Evolutionary conservation across 2,888 invertebrate species (phyloP).

Genomic region (Melikaiella ostensackeni): DNA sequence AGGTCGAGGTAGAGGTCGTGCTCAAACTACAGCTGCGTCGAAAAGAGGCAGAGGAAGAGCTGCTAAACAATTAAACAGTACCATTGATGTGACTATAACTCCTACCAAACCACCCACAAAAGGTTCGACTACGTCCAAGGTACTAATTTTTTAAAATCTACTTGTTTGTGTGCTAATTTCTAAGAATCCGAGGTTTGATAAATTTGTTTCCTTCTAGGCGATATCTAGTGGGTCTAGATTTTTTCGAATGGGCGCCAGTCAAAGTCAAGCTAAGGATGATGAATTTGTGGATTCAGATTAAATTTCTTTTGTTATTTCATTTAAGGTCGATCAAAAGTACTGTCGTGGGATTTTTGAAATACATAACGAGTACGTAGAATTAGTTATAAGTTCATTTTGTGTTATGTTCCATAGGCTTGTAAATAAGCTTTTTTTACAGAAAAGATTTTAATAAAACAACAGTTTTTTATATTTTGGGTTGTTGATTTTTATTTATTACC

Average conservation of each 20-base stretch:
- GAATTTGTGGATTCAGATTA: conserved; percentile 17
- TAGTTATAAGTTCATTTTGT: not conserved
- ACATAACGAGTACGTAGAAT: not conserved
- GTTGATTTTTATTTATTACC: too few relatives aligned
- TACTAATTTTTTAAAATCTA: not conserved
- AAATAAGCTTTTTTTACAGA: not conserved
- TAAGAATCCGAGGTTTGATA: not conserved
- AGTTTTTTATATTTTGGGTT: not conserved
- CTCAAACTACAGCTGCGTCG: not conserved
- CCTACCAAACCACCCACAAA: not conserved
- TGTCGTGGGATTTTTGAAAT: not conserved
- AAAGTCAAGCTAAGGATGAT: not conserved
- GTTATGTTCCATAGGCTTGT: not conserved
- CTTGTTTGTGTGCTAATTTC: not conserved
- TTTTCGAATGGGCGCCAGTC: not conserved
- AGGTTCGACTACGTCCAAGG: not conserved
- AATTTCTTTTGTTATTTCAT: not conserved
- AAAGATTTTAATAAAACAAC: not conserved
- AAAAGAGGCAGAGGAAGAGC: conserved; percentile 10
- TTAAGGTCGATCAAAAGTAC: not conserved
- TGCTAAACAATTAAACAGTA: not conserved
- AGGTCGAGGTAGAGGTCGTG: conserved; percentile 9
- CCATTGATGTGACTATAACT: not conserved
- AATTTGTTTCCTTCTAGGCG: not conserved
- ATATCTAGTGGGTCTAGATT: not conserved